Conservation (phyloP, 2,888 invertebrate genomes). For the Cerastoderma edule region DNA sequence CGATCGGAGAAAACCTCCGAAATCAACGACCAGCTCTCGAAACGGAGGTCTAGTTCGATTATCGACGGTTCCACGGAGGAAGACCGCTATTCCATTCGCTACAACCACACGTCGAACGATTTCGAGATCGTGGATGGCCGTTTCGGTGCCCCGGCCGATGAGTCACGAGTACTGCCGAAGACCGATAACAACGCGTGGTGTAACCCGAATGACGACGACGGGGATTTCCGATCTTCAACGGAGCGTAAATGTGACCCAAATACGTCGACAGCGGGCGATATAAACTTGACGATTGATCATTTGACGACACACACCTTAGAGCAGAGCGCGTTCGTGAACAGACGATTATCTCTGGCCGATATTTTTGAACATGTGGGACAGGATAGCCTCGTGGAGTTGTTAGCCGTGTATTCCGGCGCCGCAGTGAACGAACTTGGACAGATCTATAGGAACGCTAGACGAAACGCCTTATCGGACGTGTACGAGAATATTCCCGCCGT, state of each 20-base stretch:
- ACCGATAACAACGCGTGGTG: background rate
- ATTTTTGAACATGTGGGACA: slow-evolving; percentile 40
- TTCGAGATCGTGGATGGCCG: slow-evolving; percentile 5
- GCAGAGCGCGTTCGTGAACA: background rate
- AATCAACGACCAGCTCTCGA: no score
- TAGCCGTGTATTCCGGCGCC: slow-evolving; percentile 15
- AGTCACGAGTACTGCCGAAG: background rate
- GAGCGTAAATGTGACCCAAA: slow-evolving; percentile 8
- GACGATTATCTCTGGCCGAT: slow-evolving; percentile 41
- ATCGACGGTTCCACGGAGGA: no score
- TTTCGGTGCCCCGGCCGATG: background rate
- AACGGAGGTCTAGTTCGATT: no score
- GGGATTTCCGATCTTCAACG: slow-evolving; percentile 8
- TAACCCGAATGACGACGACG: background rate
- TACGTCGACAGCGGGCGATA: background rate
- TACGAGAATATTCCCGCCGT: slow-evolving; percentile 35
- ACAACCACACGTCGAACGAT: slow-evolving; percentile 9
- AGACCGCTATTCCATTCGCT: slow-evolving; percentile 12
- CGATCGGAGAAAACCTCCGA: no score
- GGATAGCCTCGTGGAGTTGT: slow-evolving; percentile 14
- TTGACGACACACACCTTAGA: no score
- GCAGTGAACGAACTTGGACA: background rate
- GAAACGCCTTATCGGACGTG: slow-evolving; percentile 40
- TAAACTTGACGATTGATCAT: background rate
- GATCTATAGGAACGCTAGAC: background rate